These are phyloP conservation scores for Halichondria panicea DNA, from an alignment of 37 sponge, comb jelly and placozoan species.

Conservation along the genomic window DNA sequence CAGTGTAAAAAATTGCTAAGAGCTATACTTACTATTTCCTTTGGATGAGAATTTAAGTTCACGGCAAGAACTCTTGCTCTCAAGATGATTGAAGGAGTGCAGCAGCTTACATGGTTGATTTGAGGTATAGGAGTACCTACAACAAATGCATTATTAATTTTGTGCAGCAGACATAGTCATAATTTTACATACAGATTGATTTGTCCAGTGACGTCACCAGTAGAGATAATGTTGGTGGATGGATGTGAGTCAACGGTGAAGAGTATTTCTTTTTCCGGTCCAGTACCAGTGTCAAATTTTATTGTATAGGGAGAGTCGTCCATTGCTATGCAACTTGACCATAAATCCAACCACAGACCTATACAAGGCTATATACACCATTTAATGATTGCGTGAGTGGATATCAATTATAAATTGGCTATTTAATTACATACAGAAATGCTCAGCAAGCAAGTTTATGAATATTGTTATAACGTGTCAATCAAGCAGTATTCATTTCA, in stretches of 20 bases:
- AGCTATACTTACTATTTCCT: conserved; percentile 43
- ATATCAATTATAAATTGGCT: no score
- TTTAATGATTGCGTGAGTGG: no score
- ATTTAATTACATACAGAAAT: no score
- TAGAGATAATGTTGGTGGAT: conserved; percentile 10
- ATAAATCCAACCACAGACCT: no score
- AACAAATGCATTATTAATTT: background rate
- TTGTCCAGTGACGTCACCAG: conserved; percentile 45
- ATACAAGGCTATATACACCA: no score
- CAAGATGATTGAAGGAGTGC: background rate
- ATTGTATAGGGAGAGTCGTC: no score
- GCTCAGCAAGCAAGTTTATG: no score
- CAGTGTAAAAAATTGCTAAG: background rate
- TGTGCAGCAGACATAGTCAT: background rate
- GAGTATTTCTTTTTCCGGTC: conserved; percentile 20
- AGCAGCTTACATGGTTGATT: conserved; percentile 6
- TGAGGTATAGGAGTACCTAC: conserved; percentile 24
- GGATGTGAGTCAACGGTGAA: conserved; percentile 52
- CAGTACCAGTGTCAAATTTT: no score
- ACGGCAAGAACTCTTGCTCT: conserved; percentile 48
- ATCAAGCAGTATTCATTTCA: no score
- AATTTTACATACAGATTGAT: conserved; percentile 39
- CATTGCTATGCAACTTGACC: no score
- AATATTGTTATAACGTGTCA: no score
- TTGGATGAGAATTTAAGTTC: conserved; percentile 38